Base-by-base conservation (phyloP, 2,888 invertebrate genomes). In the Cosmia trapezina region DNA sequence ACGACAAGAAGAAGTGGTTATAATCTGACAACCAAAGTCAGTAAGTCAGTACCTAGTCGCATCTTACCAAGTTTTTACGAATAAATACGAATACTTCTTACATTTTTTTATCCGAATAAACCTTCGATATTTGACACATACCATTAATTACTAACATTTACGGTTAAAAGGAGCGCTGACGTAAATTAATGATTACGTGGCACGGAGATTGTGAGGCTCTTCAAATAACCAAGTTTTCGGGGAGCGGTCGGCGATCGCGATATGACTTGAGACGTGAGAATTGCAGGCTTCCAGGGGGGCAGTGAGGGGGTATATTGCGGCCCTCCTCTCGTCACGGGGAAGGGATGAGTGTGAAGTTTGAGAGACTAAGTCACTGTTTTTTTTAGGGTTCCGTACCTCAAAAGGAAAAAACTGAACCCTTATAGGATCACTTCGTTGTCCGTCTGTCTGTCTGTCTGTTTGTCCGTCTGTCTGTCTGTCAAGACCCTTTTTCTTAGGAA, bases 241-340 rank as follows among this genome's bases (percentile, higher is more conserved):
- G n/a, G 61, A 64, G 54, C 74, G 80, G 70, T 67, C 60, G 74
- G 41, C 28, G 79, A 60, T 78, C 83, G 83, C 47, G 79, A 74
- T 83, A 79, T 83, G 67, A 79, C 80, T 83, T 67, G 74, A 70
- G 41, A 83, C 83, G 70, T 83, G 80, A 79, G 70, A 68, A 70
- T 70, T 83, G 67, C 83, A 70, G 28, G 60, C 22, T 64, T 56
- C 14, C 17, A 43, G 14, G 37, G 43, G 49, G 19, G 49, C 9
- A 17, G 41, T 2, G n/a, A n/a, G n/a, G n/a, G n/a, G 33, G 33
- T 37, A 17, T 61, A 51, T 62, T 77, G 22, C 37, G 17, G 19
- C 37, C 51, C 49, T 19, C 11, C 1, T 0, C 61, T 47, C n/a
- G 12, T 67, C 22, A 60, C 17, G 19, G 12, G 41, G 53, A 59